phyloP scores from a whole-genome alignment of 2,888 invertebrate species.

The Diarsia brunnea region DNA sequence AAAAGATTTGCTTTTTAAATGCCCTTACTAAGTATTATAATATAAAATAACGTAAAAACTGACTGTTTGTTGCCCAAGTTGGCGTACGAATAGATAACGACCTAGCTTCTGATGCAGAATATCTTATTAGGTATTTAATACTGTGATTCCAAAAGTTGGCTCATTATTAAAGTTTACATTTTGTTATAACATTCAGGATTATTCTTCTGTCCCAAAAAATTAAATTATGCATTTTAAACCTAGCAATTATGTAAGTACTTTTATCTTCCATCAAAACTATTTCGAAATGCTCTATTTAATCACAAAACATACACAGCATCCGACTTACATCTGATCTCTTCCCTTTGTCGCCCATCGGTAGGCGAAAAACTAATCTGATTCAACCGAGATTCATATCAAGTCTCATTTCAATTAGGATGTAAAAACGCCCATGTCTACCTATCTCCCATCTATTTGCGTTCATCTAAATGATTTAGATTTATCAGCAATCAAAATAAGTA shows the following conservation, averaged over 20 bases:
- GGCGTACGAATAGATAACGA: background rate
- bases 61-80: background rate
- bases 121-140: background rate
- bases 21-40: background rate
- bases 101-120: background rate
- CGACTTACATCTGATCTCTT: background rate
- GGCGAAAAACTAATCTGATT: conserved; percentile 52
- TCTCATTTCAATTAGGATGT: conserved; percentile 52
- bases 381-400: conserved; percentile 49
- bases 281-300: conserved; percentile 10
- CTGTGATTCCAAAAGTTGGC: background rate
- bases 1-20: background rate
- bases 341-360: conserved; percentile 31
- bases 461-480: conserved; percentile 31
- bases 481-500: conserved; percentile 34
- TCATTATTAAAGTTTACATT: background rate
- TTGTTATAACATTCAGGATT: background rate
- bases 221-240: background rate
- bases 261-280: background rate
- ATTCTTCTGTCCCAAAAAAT: background rate
- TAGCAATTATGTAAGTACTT: too few species aligned
- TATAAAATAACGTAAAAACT: background rate
- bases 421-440: conserved; percentile 32
- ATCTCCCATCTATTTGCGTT: conserved; percentile 25
- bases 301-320: conserved; percentile 35